A percentile compares a stretch with the other conserved stretches of the same genome.
These are phyloP conservation scores for Chrysaora quinquecirrha DNA, from an alignment of 30 jellyfish, hydroid and myxozoan genomes.

Conservation along the genomic window DNA sequence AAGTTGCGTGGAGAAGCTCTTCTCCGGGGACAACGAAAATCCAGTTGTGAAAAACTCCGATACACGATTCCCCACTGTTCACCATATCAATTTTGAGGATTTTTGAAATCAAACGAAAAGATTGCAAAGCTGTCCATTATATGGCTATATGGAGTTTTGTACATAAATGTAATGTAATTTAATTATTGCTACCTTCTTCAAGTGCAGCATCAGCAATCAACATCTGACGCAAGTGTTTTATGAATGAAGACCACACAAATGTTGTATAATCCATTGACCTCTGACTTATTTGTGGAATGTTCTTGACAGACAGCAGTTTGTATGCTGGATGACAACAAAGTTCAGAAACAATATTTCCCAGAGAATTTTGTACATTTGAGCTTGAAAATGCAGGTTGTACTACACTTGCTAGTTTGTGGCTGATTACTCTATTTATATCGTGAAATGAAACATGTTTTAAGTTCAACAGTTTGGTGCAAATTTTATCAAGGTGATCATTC, in stretches of 20 bases:
- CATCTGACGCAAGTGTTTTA: slow-evolving; percentile 95
- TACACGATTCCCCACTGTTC: too few species aligned
- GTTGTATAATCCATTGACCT: slow-evolving; percentile 81
- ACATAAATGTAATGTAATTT: too few species aligned
- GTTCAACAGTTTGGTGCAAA: slow-evolving; percentile 75
- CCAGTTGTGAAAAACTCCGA: too few species aligned
- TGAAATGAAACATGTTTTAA: slow-evolving; percentile 81
- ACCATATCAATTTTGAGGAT: too few species aligned
- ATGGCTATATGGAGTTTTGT: too few species aligned
- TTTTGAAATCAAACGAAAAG: too few species aligned
- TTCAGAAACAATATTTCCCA: slow-evolving; percentile 49
- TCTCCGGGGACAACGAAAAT: too few species aligned
- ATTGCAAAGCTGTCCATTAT: too few species aligned
- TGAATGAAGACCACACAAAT: too few species aligned
- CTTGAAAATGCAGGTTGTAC: slow-evolving; percentile 84
- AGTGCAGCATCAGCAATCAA: slow-evolving; percentile 94
- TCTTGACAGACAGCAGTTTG: slow-evolving; percentile 71
- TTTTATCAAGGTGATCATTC: slow-evolving; percentile 78
- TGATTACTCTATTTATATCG: slow-evolving; percentile 63
- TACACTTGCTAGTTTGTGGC: slow-evolving; percentile 90
- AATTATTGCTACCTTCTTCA: too few species aligned
- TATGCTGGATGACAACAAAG: slow-evolving; percentile 81
- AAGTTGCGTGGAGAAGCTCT: too few species aligned
- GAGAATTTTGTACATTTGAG: slow-evolving; percentile 5
- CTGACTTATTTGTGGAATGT: slow-evolving; percentile 81